A percentile compares a stretch with the other conserved stretches of the same genome.
Evolutionary conservation across 2,888 invertebrate genomes (phyloP).

Genomic region (Atherix ibis): DNA sequence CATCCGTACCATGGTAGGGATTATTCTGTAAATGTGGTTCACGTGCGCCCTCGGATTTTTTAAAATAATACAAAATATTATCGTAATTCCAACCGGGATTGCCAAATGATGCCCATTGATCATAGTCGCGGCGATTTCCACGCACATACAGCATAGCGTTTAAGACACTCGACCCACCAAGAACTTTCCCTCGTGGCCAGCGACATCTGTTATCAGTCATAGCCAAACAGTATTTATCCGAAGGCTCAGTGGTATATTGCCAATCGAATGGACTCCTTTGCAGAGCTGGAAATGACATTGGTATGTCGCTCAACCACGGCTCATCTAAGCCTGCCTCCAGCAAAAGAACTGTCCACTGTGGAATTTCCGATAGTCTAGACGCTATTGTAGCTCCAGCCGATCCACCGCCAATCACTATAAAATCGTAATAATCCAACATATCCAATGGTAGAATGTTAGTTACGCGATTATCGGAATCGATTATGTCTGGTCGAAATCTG

Average conservation of each 20-base stretch:
- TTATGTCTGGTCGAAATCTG: conserved; percentile 51
- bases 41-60: conserved; percentile 60
- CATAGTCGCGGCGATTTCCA: conserved; percentile 71
- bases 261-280: conserved; percentile 65
- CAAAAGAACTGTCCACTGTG: conserved; percentile 54
- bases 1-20: conserved; percentile 51
- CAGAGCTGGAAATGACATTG: conserved; percentile 50
- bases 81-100: conserved; percentile 64
- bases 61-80: conserved; percentile 59
- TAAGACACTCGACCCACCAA: conserved; percentile 66
- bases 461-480: conserved; percentile 47
- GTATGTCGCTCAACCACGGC: conserved; percentile 53
- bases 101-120: conserved; percentile 65
- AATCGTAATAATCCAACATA: conserved; percentile 52
- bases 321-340: conserved; percentile 69
- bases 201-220: conserved; percentile 48
- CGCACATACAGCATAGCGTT: conserved; percentile 84
- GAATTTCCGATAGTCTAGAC: conserved; percentile 57
- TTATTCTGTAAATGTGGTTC: conserved; percentile 43
- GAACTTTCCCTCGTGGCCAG: conserved; percentile 66
- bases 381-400: conserved; percentile 70
- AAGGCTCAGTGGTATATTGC: conserved; percentile 64
- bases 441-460: conserved; percentile 37
- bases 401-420: conserved; percentile 66
- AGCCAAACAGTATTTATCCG: conserved; percentile 47